phyloP scores from a whole-genome alignment of 1,140 invertebrate species.

The Macrotrachela quadricornifera region DNA sequence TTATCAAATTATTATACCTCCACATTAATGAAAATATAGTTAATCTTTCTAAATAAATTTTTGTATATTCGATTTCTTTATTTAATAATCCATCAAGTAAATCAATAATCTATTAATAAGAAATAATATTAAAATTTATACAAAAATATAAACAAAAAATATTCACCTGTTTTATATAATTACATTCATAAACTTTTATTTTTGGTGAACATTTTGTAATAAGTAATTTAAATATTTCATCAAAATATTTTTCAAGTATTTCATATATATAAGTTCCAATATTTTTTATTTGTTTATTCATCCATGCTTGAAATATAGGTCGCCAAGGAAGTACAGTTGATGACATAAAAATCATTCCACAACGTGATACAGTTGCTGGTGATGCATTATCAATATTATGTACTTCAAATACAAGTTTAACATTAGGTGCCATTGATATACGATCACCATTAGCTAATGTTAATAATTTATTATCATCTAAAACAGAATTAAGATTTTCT shows the following conservation, averaged over 20 bases:
- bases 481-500: conserved; percentile 33
- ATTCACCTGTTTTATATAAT: neutral
- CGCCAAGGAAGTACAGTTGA: conserved; percentile 28
- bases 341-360: conserved; percentile 33
- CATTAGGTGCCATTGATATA: conserved; percentile 30
- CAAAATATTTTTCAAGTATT: neutral
- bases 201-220: neutral
- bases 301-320: conserved; percentile 28
- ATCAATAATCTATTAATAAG: too few relatives aligned
- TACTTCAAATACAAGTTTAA: conserved; percentile 33
- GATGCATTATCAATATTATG: conserved; percentile 31
- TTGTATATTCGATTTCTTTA: too few relatives aligned
- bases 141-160: neutral
- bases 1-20: conserved; percentile 31
- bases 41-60: too few relatives aligned
- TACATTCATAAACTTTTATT: neutral
- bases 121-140: too few relatives aligned
- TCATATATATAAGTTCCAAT: neutral
- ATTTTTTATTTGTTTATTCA: conserved; percentile 15
- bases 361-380: conserved; percentile 32
- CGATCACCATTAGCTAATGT: conserved; percentile 31
- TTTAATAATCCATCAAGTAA: too few relatives aligned
- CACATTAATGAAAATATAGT: conserved; percentile 40
- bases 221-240: neutral
- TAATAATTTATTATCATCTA: conserved; percentile 37